phyloP scores from a whole-genome alignment of 2,888 invertebrate species.

The Tryphoninae sp. region DNA sequence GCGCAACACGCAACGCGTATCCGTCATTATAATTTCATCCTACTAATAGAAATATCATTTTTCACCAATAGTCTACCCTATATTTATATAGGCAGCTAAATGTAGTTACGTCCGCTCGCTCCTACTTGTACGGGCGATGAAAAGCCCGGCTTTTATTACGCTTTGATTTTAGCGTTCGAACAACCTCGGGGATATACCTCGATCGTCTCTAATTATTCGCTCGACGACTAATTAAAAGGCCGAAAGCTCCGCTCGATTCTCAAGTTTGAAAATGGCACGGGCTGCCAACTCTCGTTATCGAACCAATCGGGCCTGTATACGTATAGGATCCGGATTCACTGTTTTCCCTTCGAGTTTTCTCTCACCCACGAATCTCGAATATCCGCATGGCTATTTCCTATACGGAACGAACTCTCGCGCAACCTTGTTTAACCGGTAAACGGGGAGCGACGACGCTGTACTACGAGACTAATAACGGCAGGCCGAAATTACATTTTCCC shows the following conservation, averaged over 20 bases:
- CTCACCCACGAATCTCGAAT: conserved; percentile 3
- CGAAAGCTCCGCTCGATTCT: too few relatives aligned
- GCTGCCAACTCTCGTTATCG: neutral
- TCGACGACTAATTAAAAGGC: neutral
- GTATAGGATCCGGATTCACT: neutral
- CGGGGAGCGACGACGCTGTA: conserved; percentile 1
- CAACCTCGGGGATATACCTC: neutral
- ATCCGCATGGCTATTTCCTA: neutral
- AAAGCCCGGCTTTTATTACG: too few relatives aligned
- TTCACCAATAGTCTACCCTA: too few relatives aligned
- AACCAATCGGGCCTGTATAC: neutral
- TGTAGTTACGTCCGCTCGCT: neutral
- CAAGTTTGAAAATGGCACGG: conserved; percentile 1
- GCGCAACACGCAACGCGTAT: neutral
- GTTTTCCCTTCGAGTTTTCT: neutral
- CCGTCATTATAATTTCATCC: neutral
- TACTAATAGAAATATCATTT: too few relatives aligned
- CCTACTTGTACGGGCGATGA: neutral
- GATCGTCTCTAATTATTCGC: neutral
- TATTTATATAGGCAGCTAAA: neutral
- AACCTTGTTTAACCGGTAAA: conserved; percentile 45
- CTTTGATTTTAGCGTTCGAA: too few relatives aligned
- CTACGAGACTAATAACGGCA: too few relatives aligned
- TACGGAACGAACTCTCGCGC: too few relatives aligned
- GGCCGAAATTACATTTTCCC: too few relatives aligned